Evolutionary conservation across 92 coral and sea anemone species (phyloP).

Genomic region (Plumapathes pennacea): DNA sequence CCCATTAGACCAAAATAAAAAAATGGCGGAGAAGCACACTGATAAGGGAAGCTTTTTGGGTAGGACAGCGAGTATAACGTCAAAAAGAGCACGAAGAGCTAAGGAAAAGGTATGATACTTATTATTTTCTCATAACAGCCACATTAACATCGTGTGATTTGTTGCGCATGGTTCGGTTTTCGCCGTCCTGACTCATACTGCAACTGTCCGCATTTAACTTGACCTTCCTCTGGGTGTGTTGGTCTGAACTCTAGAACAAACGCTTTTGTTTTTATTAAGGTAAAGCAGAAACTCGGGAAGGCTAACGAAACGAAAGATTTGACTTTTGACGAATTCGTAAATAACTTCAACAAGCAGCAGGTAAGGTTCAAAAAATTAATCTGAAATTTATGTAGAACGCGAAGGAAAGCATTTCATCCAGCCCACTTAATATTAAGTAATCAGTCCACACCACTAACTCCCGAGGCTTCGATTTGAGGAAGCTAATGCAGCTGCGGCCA

Average conservation of each 20-base stretch:
- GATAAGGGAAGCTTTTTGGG: conserved; percentile 88
- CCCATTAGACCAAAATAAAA: conserved; percentile 10
- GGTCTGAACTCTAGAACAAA: no score
- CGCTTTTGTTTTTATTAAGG: conserved; percentile 49
- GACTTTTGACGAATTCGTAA: conserved; percentile 93
- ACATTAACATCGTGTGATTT: neutral
- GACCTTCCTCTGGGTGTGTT: no score
- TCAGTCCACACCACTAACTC: no score
- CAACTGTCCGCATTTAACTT: no score
- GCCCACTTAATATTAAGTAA: no score
- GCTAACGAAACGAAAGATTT: conserved; percentile 97
- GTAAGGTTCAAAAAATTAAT: conserved; percentile 18
- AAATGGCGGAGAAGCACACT: conserved; percentile 77
- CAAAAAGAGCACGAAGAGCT: conserved; percentile 95
- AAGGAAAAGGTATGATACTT: conserved; percentile 79
- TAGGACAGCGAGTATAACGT: conserved; percentile 91
- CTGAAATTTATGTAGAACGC: no score
- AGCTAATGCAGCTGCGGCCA: no score
- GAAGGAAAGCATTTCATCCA: no score
- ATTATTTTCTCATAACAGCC: neutral
- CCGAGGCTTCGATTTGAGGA: no score
- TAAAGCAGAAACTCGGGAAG: conserved; percentile 94
- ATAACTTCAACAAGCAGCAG: conserved; percentile 97
- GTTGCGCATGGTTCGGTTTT: neutral
- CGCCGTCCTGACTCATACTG: no score